Evolutionary conservation across 2,113 vertebrate species (phyloP), one percentile per base, ranked within the genome.

Genomic region (Symphodus melops): DNA sequence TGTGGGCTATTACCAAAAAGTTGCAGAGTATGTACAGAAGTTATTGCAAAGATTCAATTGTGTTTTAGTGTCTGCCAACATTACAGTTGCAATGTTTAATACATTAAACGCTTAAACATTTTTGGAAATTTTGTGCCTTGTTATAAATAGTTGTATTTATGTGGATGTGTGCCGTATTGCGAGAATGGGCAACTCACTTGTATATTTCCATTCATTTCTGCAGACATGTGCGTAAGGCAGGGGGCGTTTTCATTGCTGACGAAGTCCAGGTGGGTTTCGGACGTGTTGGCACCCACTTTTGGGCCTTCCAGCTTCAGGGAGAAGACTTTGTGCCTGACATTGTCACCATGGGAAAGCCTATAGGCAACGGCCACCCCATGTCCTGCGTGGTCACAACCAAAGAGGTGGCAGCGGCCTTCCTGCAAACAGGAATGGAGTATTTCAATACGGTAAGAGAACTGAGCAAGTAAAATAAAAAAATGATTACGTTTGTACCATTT

Each of bases 241-340:
- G 97, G 16, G 98, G 96, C 0, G 33, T 99, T 36, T 95, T 99
- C 83, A 98, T 99, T 56, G 96, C 96, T 4, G 98, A 99, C 70
- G 98, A 99, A 89, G 97, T 99, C 59, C 98, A 99, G 74, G 98
- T 99, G 62, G 98, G 98, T 78, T 99, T 99, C 69, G 97, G 98
- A 4, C 94, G 98, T 36, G 94, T 96, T 14, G 98, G 98, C 28
- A 94, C 91, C 51, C 91, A 96, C 84, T 99, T 99, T 77, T 99
- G 98, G 98, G 96, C 95, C 44, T 99, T 99, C 88, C 97, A 99
- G 82, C 92, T 98, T 19, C 94, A 97, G 71, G 97, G 96, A 0
- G 91, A 97, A 33, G 96, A 97, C 73, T 99, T 98, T 56, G 91
- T 96, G 36, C 98, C 98, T 0, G 98, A 99, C 78, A 98, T 99